phyloP scores from a whole-genome alignment of 2,888 invertebrate genomes.

The Pollenia griseotomentosa region DNA sequence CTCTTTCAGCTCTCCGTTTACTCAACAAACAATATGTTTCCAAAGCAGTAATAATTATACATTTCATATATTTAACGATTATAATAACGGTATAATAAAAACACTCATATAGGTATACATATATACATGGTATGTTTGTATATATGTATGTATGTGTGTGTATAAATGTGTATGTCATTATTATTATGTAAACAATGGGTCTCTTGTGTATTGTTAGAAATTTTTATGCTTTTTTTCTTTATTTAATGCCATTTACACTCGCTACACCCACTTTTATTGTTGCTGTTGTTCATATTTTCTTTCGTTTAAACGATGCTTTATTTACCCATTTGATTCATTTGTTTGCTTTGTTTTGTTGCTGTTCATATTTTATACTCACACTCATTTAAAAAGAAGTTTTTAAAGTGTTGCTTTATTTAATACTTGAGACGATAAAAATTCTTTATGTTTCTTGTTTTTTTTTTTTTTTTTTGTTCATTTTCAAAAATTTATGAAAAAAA shows the following conservation, averaged over 20 bases:
- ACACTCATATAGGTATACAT: neutral
- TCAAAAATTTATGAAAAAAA: neutral
- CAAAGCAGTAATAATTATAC: constrained; percentile 36
- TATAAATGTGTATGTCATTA: constrained; percentile 7
- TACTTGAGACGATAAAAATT: constrained; percentile 33
- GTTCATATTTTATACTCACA: constrained; percentile 25
- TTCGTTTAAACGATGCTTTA: neutral
- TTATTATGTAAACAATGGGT: constrained; percentile 42
- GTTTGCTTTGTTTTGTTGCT: neutral
- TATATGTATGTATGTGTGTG: neutral
- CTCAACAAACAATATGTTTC: neutral
- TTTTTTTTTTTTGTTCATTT: neutral
- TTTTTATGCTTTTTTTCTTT: constrained; percentile 28
- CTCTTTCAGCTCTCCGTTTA: no score
- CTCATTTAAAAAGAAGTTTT: neutral
- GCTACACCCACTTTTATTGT: constrained; percentile 31
- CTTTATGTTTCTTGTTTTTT: neutral
- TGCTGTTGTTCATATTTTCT: neutral
- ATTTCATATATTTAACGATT: constrained; percentile 14
- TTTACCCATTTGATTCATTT: constrained; percentile 20
- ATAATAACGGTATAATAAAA: neutral
- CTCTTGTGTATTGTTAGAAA: constrained; percentile 58
- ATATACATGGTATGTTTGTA: neutral
- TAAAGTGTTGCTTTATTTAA: constrained; percentile 34
- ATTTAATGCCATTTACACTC: constrained; percentile 8